Evolutionary conservation across 2,888 invertebrate genomes (phyloP).

Genomic region (Xestia ashworthii): DNA sequence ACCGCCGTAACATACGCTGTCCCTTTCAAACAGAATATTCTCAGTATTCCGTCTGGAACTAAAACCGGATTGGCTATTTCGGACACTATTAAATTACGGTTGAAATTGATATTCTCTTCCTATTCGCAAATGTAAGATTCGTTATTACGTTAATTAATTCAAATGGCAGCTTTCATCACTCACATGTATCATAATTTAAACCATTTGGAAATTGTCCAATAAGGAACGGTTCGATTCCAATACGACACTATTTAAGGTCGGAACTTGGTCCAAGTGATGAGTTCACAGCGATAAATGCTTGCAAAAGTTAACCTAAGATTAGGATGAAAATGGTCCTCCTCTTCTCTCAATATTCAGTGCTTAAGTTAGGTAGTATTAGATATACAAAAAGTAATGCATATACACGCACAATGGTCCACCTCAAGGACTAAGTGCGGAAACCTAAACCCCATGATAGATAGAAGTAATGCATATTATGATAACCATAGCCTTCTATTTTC

Average conservation of each 20-base stretch:
- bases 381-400: neutral
- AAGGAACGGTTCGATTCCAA: constrained; percentile 49
- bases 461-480: neutral
- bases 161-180: constrained; percentile 47
- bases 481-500: neutral
- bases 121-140: constrained; percentile 27
- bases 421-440: too few species aligned
- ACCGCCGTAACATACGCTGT: neutral
- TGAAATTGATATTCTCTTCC: constrained; percentile 26
- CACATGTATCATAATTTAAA: constrained; percentile 54
- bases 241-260: constrained; percentile 43
- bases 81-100: constrained; percentile 29
- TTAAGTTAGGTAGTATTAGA: neutral
- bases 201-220: constrained; percentile 64
- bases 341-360: neutral
- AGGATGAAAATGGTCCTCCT: too few species aligned
- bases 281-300: neutral
- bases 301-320: neutral
- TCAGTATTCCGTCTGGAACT: constrained; percentile 29
- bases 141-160: constrained; percentile 30
- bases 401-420: too few species aligned
- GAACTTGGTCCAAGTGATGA: constrained; percentile 26
- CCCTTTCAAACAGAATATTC: constrained; percentile 20
- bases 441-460: too few species aligned
- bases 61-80: constrained; percentile 42